Base-by-base conservation (phyloP, 1,140 invertebrate species). In the Drosophila kanapiae region DNA sequence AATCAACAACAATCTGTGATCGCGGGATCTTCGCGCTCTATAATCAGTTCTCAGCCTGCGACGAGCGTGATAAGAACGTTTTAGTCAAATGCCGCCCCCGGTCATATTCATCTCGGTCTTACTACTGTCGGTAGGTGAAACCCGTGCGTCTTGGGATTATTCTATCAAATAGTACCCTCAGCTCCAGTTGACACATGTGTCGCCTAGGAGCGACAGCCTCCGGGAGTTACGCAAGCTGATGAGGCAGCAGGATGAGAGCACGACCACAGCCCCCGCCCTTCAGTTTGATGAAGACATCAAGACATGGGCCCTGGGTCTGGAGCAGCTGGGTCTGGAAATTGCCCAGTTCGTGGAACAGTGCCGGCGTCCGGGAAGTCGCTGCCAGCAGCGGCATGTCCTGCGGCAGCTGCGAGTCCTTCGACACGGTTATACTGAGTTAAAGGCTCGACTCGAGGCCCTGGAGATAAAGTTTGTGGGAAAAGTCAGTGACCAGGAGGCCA, bases 11-110 rank as follows among this genome's bases (percentile, higher is more conserved):
- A 42, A 45, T 61, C 13, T 49, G 56, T 51, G 49, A 57, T 67
- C 29, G 57, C 53, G 54, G 37, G 48, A 79, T 57, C 45, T 43
- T 23, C 29, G 18, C 14, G 62, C 31, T 47, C 51, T 80, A 45
- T 82, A 87, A 87, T 87, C 84, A 84, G 71, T 75, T 18, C 13
- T 29, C 11, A 35, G 38, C 16, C 27, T 16, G 51, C 18, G 27
- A 31, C 56, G 69, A 75, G 37, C 84, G 80, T 80, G 84, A 74
- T 74, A 75, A 64, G 60, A 85, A 78, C 82, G 56, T 69, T 69
- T 51, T 54, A 54, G 31, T 65, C 13, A 61, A 47, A 63, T 67
- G 61, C 38, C 54, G 37, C 37, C 31, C 42, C 29, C 48, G 5
- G 64, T 58, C 48, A 47, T 59, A 48, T 23, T 70, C 31, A 37